phyloP scores from a whole-genome alignment of 2,888 invertebrate species.

The Drosophila imparisetae region DNA sequence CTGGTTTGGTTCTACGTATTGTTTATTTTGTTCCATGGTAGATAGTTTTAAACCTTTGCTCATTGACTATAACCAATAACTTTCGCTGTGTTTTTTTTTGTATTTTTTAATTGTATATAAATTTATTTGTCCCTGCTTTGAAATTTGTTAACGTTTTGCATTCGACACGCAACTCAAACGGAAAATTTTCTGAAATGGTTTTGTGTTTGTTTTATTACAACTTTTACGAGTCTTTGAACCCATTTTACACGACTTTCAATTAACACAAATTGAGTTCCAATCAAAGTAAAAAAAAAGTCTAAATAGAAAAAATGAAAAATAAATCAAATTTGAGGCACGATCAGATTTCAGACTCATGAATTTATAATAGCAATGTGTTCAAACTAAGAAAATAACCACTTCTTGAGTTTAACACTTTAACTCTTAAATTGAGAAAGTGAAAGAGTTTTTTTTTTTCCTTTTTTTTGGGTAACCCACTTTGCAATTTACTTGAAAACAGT shows the following conservation, averaged over 20 bases:
- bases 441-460: not conserved
- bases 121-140: conserved; percentile 16
- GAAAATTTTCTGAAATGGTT: conserved; percentile 14
- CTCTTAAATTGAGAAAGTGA: conserved; percentile 2
- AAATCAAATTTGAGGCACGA: not conserved
- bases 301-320: not conserved
- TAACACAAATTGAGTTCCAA: not conserved
- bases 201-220: conserved; percentile 3
- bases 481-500: conserved; percentile 2
- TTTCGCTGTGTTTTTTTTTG: conserved; percentile 51
- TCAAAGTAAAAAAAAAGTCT: not conserved
- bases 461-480: conserved; percentile 11
- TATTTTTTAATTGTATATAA: conserved; percentile 7
- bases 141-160: conserved; percentile 9
- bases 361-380: not conserved
- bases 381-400: not conserved
- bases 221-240: not conserved
- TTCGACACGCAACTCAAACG: conserved; percentile 8
- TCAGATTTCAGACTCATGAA: not conserved
- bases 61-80: conserved; percentile 60
- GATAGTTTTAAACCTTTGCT: conserved; percentile 39
- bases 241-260: not conserved
- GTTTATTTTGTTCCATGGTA: conserved; percentile 21
- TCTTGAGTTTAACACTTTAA: not conserved
- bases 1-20: conserved; percentile 27